Evolutionary conservation across 2,888 invertebrate species (phyloP), one percentile per base, ranked within the genome.

Genomic region (Andrena dorsata): DNA sequence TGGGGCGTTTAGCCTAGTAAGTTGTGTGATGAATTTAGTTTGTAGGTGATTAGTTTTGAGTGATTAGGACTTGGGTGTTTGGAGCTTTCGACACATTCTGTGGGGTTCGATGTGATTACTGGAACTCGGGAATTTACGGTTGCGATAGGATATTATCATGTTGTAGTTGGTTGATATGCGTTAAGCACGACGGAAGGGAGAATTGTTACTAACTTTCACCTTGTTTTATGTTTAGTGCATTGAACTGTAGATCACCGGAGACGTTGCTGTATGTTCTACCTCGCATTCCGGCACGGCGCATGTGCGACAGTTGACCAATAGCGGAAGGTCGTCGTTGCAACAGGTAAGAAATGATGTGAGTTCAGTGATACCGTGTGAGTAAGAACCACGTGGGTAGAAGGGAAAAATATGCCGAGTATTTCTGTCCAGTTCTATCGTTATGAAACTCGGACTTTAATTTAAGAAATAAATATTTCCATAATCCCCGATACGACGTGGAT

Each of bases 221-320:
- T 60, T 53, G 20, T 53, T 56, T 68, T 32, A 35, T 6, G 35
- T 64, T 63, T 58, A 20, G 56, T 64, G 2, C 63, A 26, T 69
- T 65, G 56, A 49, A 70, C 58, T 51, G 35, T 51, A 80, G 51
- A 64, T 77, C 70, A 23, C 41, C 26, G 30, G 28, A 28, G 13
- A 65, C 65, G 30, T 30, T 30, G 16, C n/a, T 69, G 4, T 13
- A 47, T 66, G 49, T 58, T 51, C 58, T 51, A 51, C 30, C 30
- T 61, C 30, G 66, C 32, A 63, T 41, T 26, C 58, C 32, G 56
- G 49, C 71, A 76, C 69, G n/a, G 63, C 86, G 82, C 87, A 77
- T 87, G 87, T 71, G 82, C 84, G 26, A 69, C 58, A 20, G 61
- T 78, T 70, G 51, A 76, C 87, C 87, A 87, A 86, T 84, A 82